A percentile compares a stretch with the other conserved stretches of the same genome.
Conservation (phyloP, 2,888 invertebrate species). For the Timandra comae region DNA sequence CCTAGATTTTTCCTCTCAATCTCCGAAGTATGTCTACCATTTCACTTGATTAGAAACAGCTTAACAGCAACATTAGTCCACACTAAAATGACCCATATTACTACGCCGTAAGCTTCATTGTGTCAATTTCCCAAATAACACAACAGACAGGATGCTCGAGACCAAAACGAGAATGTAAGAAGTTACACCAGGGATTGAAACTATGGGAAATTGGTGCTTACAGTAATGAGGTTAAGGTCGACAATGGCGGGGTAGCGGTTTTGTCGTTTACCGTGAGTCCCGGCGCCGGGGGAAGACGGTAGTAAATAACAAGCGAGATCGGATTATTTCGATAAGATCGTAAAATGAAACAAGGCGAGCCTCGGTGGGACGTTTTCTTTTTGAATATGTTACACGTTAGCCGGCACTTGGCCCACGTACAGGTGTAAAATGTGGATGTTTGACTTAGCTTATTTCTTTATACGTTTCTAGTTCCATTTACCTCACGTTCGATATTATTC, state of each 20-base stretch:
- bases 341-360: constrained; percentile 74
- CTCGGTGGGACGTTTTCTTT: constrained; percentile 61
- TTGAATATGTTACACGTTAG: constrained; percentile 58
- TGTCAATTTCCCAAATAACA: constrained; percentile 36
- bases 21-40: constrained; percentile 46
- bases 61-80: constrained; percentile 27
- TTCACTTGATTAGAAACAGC: constrained; percentile 31
- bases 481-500: no score
- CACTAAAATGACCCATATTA: constrained; percentile 50
- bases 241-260: constrained; percentile 39
- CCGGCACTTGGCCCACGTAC: constrained; percentile 44
- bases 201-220: constrained; percentile 43
- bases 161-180: constrained; percentile 41
- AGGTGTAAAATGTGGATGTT: constrained; percentile 44
- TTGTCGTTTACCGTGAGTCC: constrained; percentile 43
- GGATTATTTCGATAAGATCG: constrained; percentile 77
- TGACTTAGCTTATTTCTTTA: constrained; percentile 36
- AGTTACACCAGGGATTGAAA: constrained; percentile 34
- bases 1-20: constrained; percentile 70
- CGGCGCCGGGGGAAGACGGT: constrained; percentile 60
- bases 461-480: constrained; percentile 12
- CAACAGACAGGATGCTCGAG: constrained; percentile 33
- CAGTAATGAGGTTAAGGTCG: constrained; percentile 43
- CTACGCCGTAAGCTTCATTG: constrained; percentile 36
- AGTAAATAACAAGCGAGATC: constrained; percentile 74